These are phyloP conservation scores for Phyllostomus discolor DNA, from an alignment of 2,113 vertebrate genomes.

Conservation along the genomic window DNA sequence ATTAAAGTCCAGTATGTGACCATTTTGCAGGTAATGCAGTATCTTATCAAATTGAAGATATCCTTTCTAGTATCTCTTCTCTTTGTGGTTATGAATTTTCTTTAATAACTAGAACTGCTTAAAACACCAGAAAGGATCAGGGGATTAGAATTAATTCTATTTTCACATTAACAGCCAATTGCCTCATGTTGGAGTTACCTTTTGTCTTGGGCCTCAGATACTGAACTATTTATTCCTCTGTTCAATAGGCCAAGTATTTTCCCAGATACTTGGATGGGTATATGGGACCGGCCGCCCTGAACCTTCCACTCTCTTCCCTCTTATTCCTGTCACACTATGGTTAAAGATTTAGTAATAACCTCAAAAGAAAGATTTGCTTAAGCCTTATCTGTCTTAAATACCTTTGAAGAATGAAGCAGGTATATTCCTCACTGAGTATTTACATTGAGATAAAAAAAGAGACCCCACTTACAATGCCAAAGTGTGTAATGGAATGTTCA, in stretches of 20 bases:
- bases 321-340: not conserved
- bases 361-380: not conserved
- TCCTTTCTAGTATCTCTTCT: not conserved
- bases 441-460: not conserved
- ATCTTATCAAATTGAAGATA: conserved; percentile 2
- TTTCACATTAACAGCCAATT: not conserved
- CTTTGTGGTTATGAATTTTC: not conserved
- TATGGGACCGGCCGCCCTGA: not conserved
- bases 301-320: not conserved
- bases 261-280: not conserved
- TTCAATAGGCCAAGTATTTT: not conserved
- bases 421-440: not conserved
- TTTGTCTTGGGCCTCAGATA: not conserved
- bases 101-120: not conserved
- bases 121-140: not conserved
- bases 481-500: not conserved
- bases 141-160: not conserved
- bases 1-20: not conserved
- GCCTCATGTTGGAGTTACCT: not conserved
- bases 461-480: not conserved
- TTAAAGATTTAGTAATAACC: conserved; percentile 8
- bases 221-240: not conserved
- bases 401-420: not conserved
- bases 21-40: not conserved
- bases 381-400: not conserved